These are phyloP conservation scores for Helicoverpa assulta DNA, from an alignment of 2,888 invertebrate genomes.

Conservation along the genomic window DNA sequence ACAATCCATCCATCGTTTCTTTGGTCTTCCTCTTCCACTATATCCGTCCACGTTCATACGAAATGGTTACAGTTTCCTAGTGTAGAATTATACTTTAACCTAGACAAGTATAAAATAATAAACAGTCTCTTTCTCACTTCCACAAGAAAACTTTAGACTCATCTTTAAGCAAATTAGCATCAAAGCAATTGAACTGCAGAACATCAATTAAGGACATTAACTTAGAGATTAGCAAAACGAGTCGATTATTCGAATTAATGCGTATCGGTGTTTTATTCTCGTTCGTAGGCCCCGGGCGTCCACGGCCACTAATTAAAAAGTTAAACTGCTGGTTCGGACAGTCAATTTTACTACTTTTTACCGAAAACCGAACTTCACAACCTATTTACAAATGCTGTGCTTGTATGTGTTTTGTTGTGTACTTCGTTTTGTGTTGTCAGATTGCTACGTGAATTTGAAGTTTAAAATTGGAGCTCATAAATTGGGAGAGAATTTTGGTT, in stretches of 20 bases:
- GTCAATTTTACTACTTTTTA: slow-evolving; percentile 78
- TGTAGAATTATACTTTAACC: not conserved
- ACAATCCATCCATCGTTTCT: too few relatives aligned
- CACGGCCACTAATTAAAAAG: slow-evolving; percentile 82
- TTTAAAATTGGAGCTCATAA: not conserved
- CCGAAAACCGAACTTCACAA: slow-evolving; percentile 51
- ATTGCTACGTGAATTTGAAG: not conserved
- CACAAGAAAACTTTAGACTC: not conserved
- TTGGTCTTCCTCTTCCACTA: too few relatives aligned
- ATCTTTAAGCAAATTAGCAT: slow-evolving; percentile 21
- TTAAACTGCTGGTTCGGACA: slow-evolving; percentile 80
- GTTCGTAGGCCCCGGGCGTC: slow-evolving; percentile 35
- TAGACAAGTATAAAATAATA: not conserved
- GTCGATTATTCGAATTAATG: slow-evolving; percentile 61
- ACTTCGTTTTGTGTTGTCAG: slow-evolving; percentile 34
- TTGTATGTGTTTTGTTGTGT: slow-evolving; percentile 52
- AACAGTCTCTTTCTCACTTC: not conserved
- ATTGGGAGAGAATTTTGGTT: too few relatives aligned
- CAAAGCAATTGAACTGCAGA: slow-evolving; percentile 25
- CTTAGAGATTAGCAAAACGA: slow-evolving; percentile 55
- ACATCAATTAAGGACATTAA: slow-evolving; percentile 37
- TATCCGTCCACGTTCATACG: too few relatives aligned
- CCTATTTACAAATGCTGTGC: slow-evolving; percentile 47
- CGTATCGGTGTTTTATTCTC: slow-evolving; percentile 64
- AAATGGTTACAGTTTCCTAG: not conserved